phyloP scores from a whole-genome alignment of 2,888 invertebrate genomes.

The Drosophila paracracens region DNA sequence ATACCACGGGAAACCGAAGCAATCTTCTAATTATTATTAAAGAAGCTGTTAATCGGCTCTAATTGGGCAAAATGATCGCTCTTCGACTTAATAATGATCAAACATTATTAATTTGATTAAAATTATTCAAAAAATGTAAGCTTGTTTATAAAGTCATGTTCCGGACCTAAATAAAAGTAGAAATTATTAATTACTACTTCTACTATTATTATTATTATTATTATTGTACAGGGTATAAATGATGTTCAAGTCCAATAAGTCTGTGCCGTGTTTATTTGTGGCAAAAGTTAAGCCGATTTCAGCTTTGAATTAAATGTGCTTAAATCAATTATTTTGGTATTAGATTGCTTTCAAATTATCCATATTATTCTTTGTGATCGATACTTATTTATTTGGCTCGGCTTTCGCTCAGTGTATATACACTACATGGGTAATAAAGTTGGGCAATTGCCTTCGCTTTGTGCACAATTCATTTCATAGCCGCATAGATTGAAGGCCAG shows the following conservation, averaged over 20 bases:
- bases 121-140: background rate
- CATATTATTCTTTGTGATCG: background rate
- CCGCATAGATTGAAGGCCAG: constrained; percentile 68
- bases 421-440: background rate
- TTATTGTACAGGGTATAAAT: background rate
- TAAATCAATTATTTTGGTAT: background rate
- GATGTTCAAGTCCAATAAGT: background rate
- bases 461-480: constrained; percentile 40
- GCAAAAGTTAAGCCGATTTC: background rate
- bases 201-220: background rate
- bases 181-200: background rate
- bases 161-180: background rate
- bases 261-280: background rate
- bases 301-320: background rate
- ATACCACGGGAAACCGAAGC: background rate
- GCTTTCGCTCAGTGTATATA: background rate
- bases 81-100: background rate
- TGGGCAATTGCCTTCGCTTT: constrained; percentile 38
- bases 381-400: background rate
- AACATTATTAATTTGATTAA: background rate
- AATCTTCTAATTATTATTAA: background rate
- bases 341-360: background rate
- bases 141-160: background rate
- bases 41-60: background rate
- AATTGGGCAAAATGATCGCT: background rate